These are phyloP conservation scores for Daphoenositta chrysoptera DNA, from an alignment of 2,113 vertebrate species.

Conservation along the genomic window DNA sequence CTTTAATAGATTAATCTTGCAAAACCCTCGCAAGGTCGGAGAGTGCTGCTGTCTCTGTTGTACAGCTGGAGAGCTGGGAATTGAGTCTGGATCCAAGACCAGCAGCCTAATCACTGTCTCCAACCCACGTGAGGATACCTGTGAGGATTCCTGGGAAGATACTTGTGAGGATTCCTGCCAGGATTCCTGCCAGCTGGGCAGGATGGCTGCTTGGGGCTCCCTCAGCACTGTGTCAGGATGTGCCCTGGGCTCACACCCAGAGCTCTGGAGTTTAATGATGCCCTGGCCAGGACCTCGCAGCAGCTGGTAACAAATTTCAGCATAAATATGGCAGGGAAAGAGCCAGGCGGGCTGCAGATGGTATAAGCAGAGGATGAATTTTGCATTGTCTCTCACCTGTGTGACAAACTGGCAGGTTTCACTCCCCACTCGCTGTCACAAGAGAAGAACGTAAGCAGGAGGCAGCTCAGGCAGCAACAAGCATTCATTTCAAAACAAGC, in stretches of 20 bases:
- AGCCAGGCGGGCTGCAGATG: neutral
- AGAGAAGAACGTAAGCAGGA: neutral
- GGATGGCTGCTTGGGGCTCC: neutral
- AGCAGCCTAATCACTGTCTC: neutral
- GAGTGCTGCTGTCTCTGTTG: neutral
- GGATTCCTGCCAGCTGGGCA: too few species aligned
- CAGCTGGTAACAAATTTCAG: neutral
- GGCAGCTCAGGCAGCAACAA: neutral
- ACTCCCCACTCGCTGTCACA: neutral
- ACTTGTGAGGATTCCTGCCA: neutral
- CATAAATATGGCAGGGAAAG: neutral
- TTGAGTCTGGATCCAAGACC: neutral
- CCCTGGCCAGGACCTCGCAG: neutral
- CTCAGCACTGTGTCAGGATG: neutral
- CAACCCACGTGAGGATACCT: neutral
- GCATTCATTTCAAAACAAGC: neutral
- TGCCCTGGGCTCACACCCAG: neutral
- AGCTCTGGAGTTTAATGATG: neutral
- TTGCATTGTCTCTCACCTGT: neutral
- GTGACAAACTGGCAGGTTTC: neutral
- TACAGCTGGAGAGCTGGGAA: neutral
- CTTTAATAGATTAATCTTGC: slow-evolving; percentile 46
- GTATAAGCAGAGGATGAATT: neutral
- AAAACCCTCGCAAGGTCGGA: neutral
- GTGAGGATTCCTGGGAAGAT: neutral